These are phyloP conservation scores for Myiotriccus ornatus DNA, from an alignment of 2,797 vertebrate genomes.

Conservation along the genomic window DNA sequence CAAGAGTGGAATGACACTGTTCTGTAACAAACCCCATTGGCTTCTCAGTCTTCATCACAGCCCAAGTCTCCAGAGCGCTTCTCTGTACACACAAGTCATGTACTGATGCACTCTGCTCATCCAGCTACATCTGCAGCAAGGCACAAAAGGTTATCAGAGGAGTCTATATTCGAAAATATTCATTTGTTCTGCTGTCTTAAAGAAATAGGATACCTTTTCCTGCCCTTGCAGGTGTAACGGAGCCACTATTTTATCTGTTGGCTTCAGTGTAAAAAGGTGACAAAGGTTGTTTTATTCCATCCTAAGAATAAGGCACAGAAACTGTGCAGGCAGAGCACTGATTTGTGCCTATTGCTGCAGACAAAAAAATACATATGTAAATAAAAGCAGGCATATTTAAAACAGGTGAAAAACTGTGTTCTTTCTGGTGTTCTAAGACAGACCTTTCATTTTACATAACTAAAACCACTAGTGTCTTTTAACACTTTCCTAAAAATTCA, in stretches of 20 bases:
- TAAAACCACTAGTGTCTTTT: not conserved
- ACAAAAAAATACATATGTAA: not conserved
- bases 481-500: not conserved
- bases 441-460: not conserved
- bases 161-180: not conserved
- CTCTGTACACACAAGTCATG: not conserved
- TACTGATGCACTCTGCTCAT: not conserved
- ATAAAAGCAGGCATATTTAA: not conserved
- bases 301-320: not conserved
- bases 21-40: not conserved
- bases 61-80: not conserved
- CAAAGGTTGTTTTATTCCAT: not conserved
- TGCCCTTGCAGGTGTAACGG: not conserved
- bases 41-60: rapidly evolving
- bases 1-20: not conserved
- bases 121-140: not conserved
- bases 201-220: constrained; percentile 10
- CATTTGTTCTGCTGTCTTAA: constrained; percentile 15
- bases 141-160: not conserved
- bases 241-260: not conserved
- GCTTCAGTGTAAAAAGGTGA: not conserved
- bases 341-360: not conserved
- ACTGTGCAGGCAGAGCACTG: not conserved
- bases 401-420: not conserved
- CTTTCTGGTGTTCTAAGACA: not conserved